A percentile compares a stretch with the other conserved stretches of the same genome.
These are phyloP conservation scores for Calcarius ornatus DNA, from an alignment of 2,113 vertebrate species.

Conservation along the genomic window DNA sequence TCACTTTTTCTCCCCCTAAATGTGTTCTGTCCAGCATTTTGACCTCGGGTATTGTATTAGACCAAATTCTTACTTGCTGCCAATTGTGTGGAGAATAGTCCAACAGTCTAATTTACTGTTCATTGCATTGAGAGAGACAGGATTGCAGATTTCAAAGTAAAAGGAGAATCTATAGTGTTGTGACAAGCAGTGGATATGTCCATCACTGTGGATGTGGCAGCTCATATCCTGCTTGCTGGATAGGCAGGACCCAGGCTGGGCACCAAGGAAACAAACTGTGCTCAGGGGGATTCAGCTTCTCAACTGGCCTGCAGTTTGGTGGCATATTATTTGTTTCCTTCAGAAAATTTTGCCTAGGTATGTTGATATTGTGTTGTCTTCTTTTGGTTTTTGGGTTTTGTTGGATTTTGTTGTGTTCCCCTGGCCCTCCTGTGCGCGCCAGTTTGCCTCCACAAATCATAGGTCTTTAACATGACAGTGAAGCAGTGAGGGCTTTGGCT, in stretches of 20 bases:
- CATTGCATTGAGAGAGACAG: background rate
- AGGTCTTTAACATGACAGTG: background rate
- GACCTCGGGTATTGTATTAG: background rate
- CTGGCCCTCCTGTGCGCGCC: background rate
- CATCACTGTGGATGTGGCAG: fast-evolving
- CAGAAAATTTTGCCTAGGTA: background rate
- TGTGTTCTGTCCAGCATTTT: background rate
- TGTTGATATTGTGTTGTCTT: background rate
- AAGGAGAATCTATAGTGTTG: background rate
- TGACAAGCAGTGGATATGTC: background rate
- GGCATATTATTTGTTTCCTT: background rate
- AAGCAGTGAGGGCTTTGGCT: background rate
- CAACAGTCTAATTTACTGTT: background rate
- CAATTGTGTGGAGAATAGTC: background rate
- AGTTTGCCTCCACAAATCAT: background rate
- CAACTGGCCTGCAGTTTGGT: background rate
- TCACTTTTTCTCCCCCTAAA: fast-evolving
- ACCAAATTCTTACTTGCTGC: background rate
- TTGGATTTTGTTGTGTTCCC: background rate
- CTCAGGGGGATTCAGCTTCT: background rate
- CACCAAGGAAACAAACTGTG: background rate
- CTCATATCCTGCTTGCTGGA: background rate
- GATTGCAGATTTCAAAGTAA: background rate
- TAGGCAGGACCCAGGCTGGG: background rate
- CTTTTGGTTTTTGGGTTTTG: background rate